phyloP scores from a whole-genome alignment of 1,140 invertebrate species.

The Microplitis mediator region DNA sequence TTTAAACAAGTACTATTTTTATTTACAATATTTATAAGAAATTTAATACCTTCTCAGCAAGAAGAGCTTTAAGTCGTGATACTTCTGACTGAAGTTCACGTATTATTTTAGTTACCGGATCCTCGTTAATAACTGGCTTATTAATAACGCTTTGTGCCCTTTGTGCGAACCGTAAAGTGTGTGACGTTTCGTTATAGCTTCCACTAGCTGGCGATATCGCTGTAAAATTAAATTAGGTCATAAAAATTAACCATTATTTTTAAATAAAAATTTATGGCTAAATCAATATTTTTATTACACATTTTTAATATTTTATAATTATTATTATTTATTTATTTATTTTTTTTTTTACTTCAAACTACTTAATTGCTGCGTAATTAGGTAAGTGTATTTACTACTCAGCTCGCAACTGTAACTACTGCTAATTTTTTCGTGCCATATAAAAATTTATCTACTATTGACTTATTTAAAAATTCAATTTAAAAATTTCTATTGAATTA shows the following conservation, averaged over 20 bases:
- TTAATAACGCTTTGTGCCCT: constrained; percentile 74
- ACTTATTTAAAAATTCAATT: too few relatives aligned
- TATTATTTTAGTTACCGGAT: constrained; percentile 66
- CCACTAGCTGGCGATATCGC: constrained; percentile 72
- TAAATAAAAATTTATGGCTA: not conserved
- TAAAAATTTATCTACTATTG: too few relatives aligned
- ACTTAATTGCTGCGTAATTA: not conserved
- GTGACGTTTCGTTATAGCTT: constrained; percentile 74
- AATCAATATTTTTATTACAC: too few relatives aligned
- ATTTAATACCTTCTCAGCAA: constrained; percentile 48
- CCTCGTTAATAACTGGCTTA: constrained; percentile 70
- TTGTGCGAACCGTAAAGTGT: constrained; percentile 73
- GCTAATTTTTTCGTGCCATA: too few relatives aligned
- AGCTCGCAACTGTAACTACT: constrained; percentile 12
- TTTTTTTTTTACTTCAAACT: not conserved
- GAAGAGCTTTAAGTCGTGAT: constrained; percentile 57
- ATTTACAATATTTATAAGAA: too few relatives aligned
- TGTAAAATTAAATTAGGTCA: constrained; percentile 50
- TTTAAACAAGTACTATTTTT: not conserved
- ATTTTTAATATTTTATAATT: too few relatives aligned
- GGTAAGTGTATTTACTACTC: not conserved
- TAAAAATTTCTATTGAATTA: too few relatives aligned
- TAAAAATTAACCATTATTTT: not conserved
- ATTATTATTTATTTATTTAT: constrained; percentile 2
- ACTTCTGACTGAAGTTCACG: constrained; percentile 67